Percentiles rank a stretch among this genome's conserved stretches.
These are phyloP conservation scores for Polypedilum vanderplanki DNA, from an alignment of 1,140 invertebrate species.

Conservation along the genomic window DNA sequence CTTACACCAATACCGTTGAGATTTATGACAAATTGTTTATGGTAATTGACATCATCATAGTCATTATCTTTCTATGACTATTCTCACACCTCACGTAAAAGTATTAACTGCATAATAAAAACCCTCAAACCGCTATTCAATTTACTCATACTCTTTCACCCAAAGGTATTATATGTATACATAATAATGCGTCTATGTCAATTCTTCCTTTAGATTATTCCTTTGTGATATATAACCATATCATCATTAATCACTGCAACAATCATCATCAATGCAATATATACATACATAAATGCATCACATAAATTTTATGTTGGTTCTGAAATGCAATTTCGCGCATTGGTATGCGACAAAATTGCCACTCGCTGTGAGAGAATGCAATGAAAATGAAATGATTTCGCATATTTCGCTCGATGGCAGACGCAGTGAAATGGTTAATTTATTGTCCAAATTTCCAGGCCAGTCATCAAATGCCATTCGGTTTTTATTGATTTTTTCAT, in stretches of 20 bases:
- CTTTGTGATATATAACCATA: no score
- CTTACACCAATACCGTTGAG: neutral
- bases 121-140: no score
- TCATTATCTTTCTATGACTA: no score
- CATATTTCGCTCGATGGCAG: conserved; percentile 1
- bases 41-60: neutral
- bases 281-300: no score
- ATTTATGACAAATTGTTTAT: conserved; percentile 20
- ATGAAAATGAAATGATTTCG: neutral
- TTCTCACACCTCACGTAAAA: no score
- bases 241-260: no score
- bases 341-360: neutral
- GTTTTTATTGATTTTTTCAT: conserved; percentile 15
- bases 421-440: conserved; percentile 21
- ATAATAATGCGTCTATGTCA: no score
- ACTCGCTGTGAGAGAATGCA: neutral
- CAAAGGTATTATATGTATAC: no score
- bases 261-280: no score
- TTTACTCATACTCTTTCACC: no score
- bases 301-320: neutral
- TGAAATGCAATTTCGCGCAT: conserved; percentile 17
- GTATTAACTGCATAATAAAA: no score
- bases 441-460: conserved; percentile 24
- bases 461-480: conserved; percentile 27
- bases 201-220: no score